Base-by-base conservation (phyloP, 1,140 invertebrate species). In the Drosophila bifasciata region DNA sequence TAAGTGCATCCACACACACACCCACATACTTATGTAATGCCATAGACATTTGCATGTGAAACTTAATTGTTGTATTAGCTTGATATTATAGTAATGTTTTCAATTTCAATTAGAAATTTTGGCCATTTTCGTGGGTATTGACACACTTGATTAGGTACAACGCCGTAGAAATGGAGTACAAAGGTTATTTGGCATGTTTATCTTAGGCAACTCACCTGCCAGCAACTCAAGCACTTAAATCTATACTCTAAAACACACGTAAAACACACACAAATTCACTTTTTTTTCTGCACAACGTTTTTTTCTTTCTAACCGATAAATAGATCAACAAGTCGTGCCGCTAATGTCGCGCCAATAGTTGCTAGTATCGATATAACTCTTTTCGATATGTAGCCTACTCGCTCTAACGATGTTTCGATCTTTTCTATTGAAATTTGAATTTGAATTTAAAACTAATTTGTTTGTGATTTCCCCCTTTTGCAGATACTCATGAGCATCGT, bases 401-500 rank as follows among this genome's bases (percentile, higher is more conserved):
- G 5, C 28, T 36, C 32, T 36, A 36, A 13, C 32, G 32, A 36
- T 36, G 32, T 13, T 36, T 13, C 32, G 11, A 36, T 13, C 3
- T 36, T 32, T 32, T 36, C 32, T 36, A 13, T 13, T 36, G 32
- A 36, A 13, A 5, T 36, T 36, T 36, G 11, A 11, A 36, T 36
- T 36, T 36, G 11, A 36, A 36, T 13, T 36, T 1, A 36, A 36
- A 36, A 36, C 32, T 36, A 11, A 36, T 13, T 13, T 11, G 4
- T 13, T 36, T 36, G 3, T 11, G 32, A 36, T 3, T 13, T 66
- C 23, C 66, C 46, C 66, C 46, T 57, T 4, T 91, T 91, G 0
- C 90, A 91, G 90, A 91, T 91, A 91, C 90, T 78, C 90, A 91
- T 78, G 90, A 91, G 76, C 90, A 91, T 70, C 90, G 90, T 74